A percentile compares a stretch with the other conserved stretches of the same genome.
These are phyloP conservation scores for Urosaurus nigricauda DNA, from an alignment of 2,797 vertebrate genomes.

Conservation along the genomic window DNA sequence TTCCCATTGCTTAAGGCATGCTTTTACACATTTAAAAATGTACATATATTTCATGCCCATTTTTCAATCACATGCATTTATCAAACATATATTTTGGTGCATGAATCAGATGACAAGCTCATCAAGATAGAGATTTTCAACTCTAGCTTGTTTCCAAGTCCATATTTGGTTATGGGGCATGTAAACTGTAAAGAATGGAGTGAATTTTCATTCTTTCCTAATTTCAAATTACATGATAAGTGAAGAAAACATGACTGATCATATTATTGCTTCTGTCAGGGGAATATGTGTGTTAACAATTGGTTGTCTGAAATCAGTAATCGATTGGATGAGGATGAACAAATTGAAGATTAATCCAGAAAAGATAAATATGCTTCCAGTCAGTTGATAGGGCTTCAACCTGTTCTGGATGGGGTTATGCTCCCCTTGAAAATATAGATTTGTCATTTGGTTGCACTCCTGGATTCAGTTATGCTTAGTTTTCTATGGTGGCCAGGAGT, in stretches of 20 bases:
- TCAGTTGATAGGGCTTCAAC: too few relatives aligned
- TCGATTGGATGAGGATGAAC: too few relatives aligned
- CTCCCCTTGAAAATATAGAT: too few relatives aligned
- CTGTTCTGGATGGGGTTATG: too few relatives aligned
- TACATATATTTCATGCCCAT: not conserved
- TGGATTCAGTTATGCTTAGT: too few relatives aligned
- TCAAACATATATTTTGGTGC: not conserved
- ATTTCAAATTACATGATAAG: not conserved
- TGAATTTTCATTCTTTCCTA: not conserved
- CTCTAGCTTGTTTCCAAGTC: too few relatives aligned
- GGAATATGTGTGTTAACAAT: too few relatives aligned
- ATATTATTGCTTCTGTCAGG: not conserved
- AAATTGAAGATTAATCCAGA: too few relatives aligned
- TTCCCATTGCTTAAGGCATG: not conserved
- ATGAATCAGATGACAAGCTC: not conserved
- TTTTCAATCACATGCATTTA: not conserved
- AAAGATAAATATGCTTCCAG: too few relatives aligned
- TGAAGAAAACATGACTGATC: too few relatives aligned
- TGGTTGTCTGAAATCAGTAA: not conserved
- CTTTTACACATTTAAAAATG: not conserved
- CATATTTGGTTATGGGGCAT: too few relatives aligned
- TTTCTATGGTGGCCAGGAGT: not conserved
- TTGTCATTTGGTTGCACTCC: too few relatives aligned
- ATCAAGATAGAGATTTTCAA: not conserved
- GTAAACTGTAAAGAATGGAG: not conserved